These are phyloP conservation scores for Erythrolamprus reginae DNA, from an alignment of 2,113 vertebrate species.

Conservation along the genomic window DNA sequence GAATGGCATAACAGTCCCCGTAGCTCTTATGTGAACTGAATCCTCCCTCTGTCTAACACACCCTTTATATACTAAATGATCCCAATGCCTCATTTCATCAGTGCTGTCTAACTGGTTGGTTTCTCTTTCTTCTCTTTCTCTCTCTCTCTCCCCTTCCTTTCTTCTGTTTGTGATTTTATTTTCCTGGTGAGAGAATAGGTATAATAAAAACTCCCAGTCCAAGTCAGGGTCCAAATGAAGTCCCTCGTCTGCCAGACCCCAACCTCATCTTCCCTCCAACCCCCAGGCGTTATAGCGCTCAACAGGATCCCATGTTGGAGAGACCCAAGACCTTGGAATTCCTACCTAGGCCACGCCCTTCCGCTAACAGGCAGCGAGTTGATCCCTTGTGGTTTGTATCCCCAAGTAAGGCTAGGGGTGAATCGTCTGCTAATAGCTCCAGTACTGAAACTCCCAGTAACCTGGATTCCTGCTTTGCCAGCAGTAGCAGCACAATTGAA, in stretches of 20 bases:
- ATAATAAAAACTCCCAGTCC: constrained; percentile 75
- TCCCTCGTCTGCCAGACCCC: constrained; percentile 90
- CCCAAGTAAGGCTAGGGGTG: constrained; percentile 72
- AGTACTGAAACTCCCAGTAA: constrained; percentile 94
- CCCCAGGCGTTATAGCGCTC: constrained; percentile 80
- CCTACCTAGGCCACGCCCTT: constrained; percentile 87
- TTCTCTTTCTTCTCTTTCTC: constrained; percentile 47
- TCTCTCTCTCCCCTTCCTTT: constrained; percentile 38
- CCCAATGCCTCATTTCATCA: constrained; percentile 24
- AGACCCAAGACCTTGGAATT: constrained; percentile 95
- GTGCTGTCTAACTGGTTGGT: constrained; percentile 39
- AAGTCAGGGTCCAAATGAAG: constrained; percentile 74
- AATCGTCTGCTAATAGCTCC: constrained; percentile 88
- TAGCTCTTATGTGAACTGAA: neutral
- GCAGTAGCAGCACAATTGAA: constrained; percentile 77
- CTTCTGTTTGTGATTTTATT: neutral
- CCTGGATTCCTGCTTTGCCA: constrained; percentile 83
- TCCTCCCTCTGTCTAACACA: neutral
- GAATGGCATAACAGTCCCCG: neutral
- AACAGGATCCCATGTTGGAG: constrained; percentile 79
- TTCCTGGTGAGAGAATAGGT: constrained; percentile 45
- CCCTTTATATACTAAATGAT: constrained; percentile 10
- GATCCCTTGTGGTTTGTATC: constrained; percentile 86
- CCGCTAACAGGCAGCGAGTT: constrained; percentile 77
- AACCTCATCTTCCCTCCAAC: constrained; percentile 91